A percentile compares a stretch with the other conserved stretches of the same genome.
phyloP scores from a whole-genome alignment of 2,888 invertebrate genomes.

The Cataglyphis albicans region DNA sequence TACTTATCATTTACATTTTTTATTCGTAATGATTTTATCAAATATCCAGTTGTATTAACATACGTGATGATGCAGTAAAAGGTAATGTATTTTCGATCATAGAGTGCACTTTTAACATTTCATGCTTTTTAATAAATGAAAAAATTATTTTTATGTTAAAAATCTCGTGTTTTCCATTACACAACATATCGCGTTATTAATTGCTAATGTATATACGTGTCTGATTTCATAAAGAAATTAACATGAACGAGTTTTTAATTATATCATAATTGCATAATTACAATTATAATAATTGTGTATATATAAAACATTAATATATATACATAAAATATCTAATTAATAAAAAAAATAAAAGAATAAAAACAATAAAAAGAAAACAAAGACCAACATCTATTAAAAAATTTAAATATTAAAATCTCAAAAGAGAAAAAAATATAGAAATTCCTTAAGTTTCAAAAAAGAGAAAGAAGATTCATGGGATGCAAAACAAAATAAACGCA shows the following conservation, averaged over 20 bases:
- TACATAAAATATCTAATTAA: background rate
- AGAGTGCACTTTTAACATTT: constrained; percentile 54
- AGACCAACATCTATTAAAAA: background rate
- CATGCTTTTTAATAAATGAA: constrained; percentile 44
- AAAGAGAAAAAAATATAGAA: background rate
- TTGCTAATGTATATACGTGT: background rate
- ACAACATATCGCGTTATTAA: constrained; percentile 12
- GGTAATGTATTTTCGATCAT: constrained; percentile 54
- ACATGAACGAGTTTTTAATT: background rate
- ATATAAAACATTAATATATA: background rate
- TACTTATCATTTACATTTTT: constrained; percentile 58
- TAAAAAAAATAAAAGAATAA: background rate
- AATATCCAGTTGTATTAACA: constrained; percentile 58
- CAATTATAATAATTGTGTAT: background rate
- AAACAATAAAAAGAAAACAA: background rate
- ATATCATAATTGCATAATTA: background rate
- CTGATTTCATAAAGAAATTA: constrained; percentile 17
- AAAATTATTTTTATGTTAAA: constrained; percentile 50
- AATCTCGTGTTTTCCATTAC: constrained; percentile 31
- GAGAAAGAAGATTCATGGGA: background rate
- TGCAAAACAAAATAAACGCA: background rate
- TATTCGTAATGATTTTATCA: constrained; percentile 56
- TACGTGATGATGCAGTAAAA: constrained; percentile 57
- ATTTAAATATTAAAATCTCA: background rate
- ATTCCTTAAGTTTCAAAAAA: background rate